Evolutionary conservation across 2,888 invertebrate species (phyloP), one percentile per base, ranked within the genome.

Genomic region (Augochlorella aurata): DNA sequence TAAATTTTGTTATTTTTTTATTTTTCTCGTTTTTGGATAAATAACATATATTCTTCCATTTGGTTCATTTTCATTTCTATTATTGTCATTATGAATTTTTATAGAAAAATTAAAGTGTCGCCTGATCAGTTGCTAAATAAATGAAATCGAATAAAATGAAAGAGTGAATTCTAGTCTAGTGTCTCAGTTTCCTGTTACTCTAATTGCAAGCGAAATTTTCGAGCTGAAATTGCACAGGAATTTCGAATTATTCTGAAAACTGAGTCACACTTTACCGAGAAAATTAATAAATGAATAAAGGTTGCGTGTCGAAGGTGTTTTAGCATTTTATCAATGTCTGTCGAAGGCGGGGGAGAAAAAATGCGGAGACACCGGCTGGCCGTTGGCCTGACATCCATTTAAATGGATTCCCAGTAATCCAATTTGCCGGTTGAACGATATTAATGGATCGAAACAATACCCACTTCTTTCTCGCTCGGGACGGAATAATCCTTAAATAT

Each of bases 331-430:
- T 47, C 67, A n/a, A n/a, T 45, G 66, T 45, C 50, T 16, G 3
- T 38, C 61, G 75, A 69, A 82, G 77, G 70, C 78, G 75, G 79
- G 86, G 3, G 24, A 10, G 24, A 44, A 44, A n/a, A 65, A 65
- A 44, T 9, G 44, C 74, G 61, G 66, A 83, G 83, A 82, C 84
- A 85, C 77, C 81, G 74, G 50, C 38, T 44, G 21, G 44, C 7
- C 44, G 44, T 52, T 79, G 86, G 73, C 49, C 81, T 81, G 79
- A 79, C 85, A 85, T 86, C 77, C 85, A 82, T 84, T 88, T 88
- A 90, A 91, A 89, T 88, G 89, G 89, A 90, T 91, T 89, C 82
- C 81, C 79, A 71, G 83, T 91, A 90, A 92, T 92, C 90, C 89
- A 90, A 92, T 92, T 91, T 89, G 83, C 79, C 76, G 86, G 86